Evolutionary conservation across 2,797 vertebrate genomes (phyloP), one percentile per base, ranked within the genome.

Genomic region (Cetoscarus ocellatus): DNA sequence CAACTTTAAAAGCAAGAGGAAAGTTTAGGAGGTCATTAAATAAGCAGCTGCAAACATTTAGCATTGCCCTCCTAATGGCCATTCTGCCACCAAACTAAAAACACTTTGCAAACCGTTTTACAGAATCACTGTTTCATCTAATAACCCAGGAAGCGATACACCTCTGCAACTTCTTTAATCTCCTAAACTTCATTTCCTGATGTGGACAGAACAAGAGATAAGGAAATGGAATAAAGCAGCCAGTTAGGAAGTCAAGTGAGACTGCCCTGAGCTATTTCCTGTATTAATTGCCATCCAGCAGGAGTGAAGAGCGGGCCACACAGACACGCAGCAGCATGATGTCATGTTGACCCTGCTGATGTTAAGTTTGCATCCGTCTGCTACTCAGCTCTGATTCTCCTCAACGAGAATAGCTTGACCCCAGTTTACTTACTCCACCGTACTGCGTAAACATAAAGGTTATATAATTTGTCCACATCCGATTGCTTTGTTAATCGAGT

Each of bases 221-320:
- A 78, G n/a, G 52, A 55, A 69, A 67, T 67, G 27, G 66, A 52
- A 52, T 39, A 50, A 62, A 52, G 39, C 50, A 63, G 64, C 61
- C 67, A 74, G 53, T 79, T 52, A 13, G 64, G 47, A 70, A 70
- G 75, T 75, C 73, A 77, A 73, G 70, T 39, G 69, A 65, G 39
- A 47, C 54, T 14, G 56, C 18, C 61, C 52, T 70, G 72, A 70
- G 85, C 83, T 79, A 42, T 84, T 77, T 80, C 62, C 14, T 15
- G 34, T 14, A 18, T 65, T 88, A 86, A 92, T 92, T 91, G 69
- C 64, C 72, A 85, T 86, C 79, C 84, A 62, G 78, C 58, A 35
- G 73, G 61, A 65, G 74, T 66, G 81, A 81, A 56, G 67, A 71
- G 65, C 77, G 69, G 67, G 70, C 48, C 73, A 54, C 42, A 50